phyloP scores from a whole-genome alignment of 2,113 vertebrate species.

The Stomatorhinus ivindoensis region DNA sequence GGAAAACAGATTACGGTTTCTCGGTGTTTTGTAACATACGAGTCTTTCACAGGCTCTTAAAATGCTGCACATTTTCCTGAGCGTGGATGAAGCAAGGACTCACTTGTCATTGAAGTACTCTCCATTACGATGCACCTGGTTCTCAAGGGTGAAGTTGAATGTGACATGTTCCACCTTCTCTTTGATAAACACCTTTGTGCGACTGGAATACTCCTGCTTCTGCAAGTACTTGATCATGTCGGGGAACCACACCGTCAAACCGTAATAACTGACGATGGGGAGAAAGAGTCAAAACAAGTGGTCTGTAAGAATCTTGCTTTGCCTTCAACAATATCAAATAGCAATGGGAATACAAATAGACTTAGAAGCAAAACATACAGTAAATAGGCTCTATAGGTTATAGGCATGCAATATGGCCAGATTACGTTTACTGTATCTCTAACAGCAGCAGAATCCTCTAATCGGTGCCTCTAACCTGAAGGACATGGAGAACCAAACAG shows the following conservation, averaged over 20 bases:
- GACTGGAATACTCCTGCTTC: constrained; percentile 76
- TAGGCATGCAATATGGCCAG: background rate
- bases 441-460: background rate
- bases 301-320: background rate
- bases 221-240: constrained; percentile 98
- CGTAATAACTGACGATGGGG: constrained; percentile 73
- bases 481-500: constrained; percentile 96
- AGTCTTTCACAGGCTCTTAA: background rate
- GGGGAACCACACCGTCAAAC: constrained; percentile 92
- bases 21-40: background rate
- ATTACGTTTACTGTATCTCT: background rate
- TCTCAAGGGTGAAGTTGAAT: constrained; percentile 97
- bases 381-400: background rate
- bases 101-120: constrained; percentile 97
- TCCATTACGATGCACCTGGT: constrained; percentile 88
- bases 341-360: background rate
- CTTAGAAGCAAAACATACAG: background rate
- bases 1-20: background rate
- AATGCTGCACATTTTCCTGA: background rate
- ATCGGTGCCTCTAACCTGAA: constrained; percentile 70
- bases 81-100: constrained; percentile 21
- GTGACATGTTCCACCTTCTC: constrained; percentile 87
- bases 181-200: constrained; percentile 81
- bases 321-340: background rate
- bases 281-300: background rate